Base-by-base conservation (phyloP, 2,113 vertebrate genomes). In the Mugil cephalus region DNA sequence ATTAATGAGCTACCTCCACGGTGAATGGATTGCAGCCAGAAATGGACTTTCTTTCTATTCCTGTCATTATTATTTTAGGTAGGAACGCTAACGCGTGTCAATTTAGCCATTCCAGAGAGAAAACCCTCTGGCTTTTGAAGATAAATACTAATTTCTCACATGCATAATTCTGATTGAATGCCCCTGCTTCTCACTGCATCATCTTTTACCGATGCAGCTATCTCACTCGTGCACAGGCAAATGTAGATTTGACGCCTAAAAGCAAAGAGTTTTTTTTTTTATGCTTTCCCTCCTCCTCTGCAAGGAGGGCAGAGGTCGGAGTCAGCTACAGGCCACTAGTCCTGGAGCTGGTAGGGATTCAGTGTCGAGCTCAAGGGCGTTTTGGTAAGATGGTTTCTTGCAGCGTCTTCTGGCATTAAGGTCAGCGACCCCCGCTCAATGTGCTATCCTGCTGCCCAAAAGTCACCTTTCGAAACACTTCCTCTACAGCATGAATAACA, bases 221-320 rank as follows among this genome's bases (percentile, higher is more conserved):
- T 79, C 76, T 83, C 54, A 51, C 15, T 39, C 17, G 7, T 35
- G 58, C 35, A n/a, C 10, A 15, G 50, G 39, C 19, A 52, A 42
- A 68, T 54, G 48, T 3, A 69, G 65, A 71, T 66, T 43, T 75
- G 52, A 39, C 1, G n/a, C 53, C 40, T 56, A 43, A 66, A 79
- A 70, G 75, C 24, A 52, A 40, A 24, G n/a, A 48, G 43, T 15
- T 76, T 21, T 69, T 19, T 47, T 74, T 74, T 69, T 46, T 38
- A 85, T 77, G 50, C 38, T 51, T 69, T 34, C 8, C 74, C 52
- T 35, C 35, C 10, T 24, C 24, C 38, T 69, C 60, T 64, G 46
- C 18, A 21, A 69, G 50, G 51, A 69, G 77, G 74, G 80, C 55
- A 75, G 46, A 74, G 73, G 68, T 84, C 70, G 61, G 38, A 70